A percentile compares a stretch with the other conserved stretches of the same genome.
These are phyloP conservation scores for Tiaroga cobitis DNA, from an alignment of 2,797 vertebrate genomes.

Conservation along the genomic window DNA sequence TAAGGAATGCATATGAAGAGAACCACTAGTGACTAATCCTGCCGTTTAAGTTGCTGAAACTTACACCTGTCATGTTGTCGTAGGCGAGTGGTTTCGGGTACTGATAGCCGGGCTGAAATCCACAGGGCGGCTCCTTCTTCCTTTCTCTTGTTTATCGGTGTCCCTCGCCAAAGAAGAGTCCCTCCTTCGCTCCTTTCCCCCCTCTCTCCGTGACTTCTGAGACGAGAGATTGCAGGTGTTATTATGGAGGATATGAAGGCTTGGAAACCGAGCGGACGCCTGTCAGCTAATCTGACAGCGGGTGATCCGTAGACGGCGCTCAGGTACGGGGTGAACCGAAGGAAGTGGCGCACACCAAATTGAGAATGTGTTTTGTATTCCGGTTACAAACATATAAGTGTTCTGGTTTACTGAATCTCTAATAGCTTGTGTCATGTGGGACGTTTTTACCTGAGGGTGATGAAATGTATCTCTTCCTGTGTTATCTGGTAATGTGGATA, in stretches of 20 bases:
- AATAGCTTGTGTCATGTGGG: conserved; percentile 31
- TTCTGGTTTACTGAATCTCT: conserved; percentile 30
- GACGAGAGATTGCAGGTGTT: conserved; percentile 40
- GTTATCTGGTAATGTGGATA: conserved; percentile 38
- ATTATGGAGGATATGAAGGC: conserved; percentile 18
- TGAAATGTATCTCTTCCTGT: conserved; percentile 38
- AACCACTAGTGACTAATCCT: conserved; percentile 98
- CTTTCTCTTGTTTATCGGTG: conserved; percentile 55
- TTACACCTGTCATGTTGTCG: conserved; percentile 96
- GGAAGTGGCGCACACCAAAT: conserved; percentile 28
- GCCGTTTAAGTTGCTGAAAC: conserved; percentile 97
- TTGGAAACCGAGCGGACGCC: not conserved
- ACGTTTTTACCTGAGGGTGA: conserved; percentile 37
- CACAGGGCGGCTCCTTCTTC: conserved; percentile 67
- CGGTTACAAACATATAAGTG: conserved; percentile 27
- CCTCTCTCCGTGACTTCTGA: conserved; percentile 13
- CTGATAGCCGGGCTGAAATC: conserved; percentile 79
- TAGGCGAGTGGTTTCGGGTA: conserved; percentile 74
- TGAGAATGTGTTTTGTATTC: conserved; percentile 45
- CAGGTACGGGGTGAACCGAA: conserved; percentile 13
- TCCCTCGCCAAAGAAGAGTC: conserved; percentile 34
- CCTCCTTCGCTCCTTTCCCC: conserved; percentile 27
- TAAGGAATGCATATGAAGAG: conserved; percentile 98
- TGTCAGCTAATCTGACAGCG: conserved; percentile 49
- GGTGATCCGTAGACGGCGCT: conserved; percentile 22